Evolutionary conservation across 2,113 vertebrate species (phyloP), one percentile per base, ranked within the genome.

Genomic region (Osmerus mordax): DNA sequence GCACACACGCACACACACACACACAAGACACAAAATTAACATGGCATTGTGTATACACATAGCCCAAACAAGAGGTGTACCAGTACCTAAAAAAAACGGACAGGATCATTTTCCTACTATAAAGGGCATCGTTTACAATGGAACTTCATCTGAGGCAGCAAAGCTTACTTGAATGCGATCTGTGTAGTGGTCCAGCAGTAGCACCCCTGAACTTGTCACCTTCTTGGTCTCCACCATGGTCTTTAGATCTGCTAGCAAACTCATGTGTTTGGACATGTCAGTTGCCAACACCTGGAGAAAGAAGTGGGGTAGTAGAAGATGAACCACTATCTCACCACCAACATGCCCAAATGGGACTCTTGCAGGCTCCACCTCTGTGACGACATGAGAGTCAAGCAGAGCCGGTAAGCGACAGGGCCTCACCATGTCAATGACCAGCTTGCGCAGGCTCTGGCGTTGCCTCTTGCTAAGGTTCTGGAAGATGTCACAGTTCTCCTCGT

Each of bases 171-270:
- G 96, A 88, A 97, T 98, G 64, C 96, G 86, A 86, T 98, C 96
- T 0, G 93, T 93, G 83, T 98, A 96, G 87, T 96, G 96, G 87
- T 98, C 96, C 3, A 98, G 89, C 82, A 97, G 83, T 73, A 98
- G 89, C 25, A 97, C 96, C 68, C 96, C 96, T 1, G 96, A 98
- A 74, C 95, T 97, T 14, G 96, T 97, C 81, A 98, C 96, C 85
- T 97, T 98, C 90, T 98, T 98, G 19, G 96, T 97, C 89, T 97
- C 96, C 76, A 98, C 96, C 96, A 98, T 98, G 0, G 96, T 97
- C 87, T 97, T 98, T 41, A 98, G 91, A 84, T 97, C 95, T 11
- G 96, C 96, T 86, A 98, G 84, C 78, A 98, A 93, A 83, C 92
- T 95, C 96, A 98, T 97, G 87, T 98, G 96, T 88, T 98, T 98